These are phyloP conservation scores for Nematolebias whitei DNA, from an alignment of 2,113 vertebrate genomes.

Conservation along the genomic window DNA sequence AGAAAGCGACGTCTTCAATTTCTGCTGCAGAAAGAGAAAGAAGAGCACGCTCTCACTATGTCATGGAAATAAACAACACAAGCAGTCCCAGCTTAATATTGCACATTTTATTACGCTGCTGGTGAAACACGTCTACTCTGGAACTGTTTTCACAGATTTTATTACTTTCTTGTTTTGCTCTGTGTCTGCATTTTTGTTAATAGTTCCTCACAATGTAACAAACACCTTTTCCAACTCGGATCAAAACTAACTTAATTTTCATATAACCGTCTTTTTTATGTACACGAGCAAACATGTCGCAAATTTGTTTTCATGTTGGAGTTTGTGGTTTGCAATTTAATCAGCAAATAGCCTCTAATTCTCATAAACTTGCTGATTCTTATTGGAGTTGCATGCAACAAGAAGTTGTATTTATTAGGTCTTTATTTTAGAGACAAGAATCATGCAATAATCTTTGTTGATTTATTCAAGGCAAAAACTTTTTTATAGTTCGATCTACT, in stretches of 20 bases:
- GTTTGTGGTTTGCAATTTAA: slow-evolving; percentile 8
- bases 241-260: slow-evolving; percentile 1
- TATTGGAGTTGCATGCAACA: background rate
- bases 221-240: background rate
- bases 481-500: too few species aligned
- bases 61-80: slow-evolving; percentile 44
- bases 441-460: too few species aligned
- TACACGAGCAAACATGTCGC: background rate
- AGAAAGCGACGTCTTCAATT: slow-evolving; percentile 25
- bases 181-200: slow-evolving; percentile 27
- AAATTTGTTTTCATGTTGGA: background rate
- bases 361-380: background rate
- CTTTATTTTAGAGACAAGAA: too few species aligned
- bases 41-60: slow-evolving; percentile 15
- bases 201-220: slow-evolving; percentile 20
- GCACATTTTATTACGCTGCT: slow-evolving; percentile 50
- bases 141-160: slow-evolving; percentile 49
- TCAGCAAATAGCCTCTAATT: background rate
- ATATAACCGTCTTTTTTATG: background rate
- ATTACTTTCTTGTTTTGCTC: slow-evolving; percentile 45
- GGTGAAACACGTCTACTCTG: slow-evolving; percentile 21
- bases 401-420: too few species aligned
- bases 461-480: too few species aligned
- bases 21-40: slow-evolving; percentile 2
- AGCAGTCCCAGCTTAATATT: slow-evolving; percentile 63